phyloP scores from a whole-genome alignment of 2,888 invertebrate genomes.

The Microdon myrmicae region DNA sequence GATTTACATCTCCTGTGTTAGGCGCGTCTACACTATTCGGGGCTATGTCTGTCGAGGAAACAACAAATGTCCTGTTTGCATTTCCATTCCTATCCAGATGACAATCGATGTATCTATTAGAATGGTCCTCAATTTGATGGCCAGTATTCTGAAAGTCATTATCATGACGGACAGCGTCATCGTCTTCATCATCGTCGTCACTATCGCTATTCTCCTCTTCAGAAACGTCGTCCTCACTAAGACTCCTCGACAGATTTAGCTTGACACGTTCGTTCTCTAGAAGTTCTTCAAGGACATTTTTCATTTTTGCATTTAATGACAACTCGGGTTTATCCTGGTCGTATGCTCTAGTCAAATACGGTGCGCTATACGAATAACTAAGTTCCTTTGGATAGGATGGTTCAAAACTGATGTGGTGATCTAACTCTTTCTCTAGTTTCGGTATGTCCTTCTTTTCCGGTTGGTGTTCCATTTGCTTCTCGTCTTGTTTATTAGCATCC shows the following conservation, averaged over 20 bases:
- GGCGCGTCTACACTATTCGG: neutral
- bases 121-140: neutral
- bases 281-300: slow-evolving; percentile 67
- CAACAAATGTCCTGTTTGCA: slow-evolving; percentile 60
- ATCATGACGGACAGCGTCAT: slow-evolving; percentile 48
- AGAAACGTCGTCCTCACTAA: slow-evolving; percentile 59
- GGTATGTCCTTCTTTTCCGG: neutral
- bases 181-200: slow-evolving; percentile 55
- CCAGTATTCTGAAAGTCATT: slow-evolving; percentile 24
- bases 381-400: slow-evolving; percentile 28
- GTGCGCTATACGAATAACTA: slow-evolving; percentile 23
- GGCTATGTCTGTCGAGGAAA: slow-evolving; percentile 13
- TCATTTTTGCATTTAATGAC: slow-evolving; percentile 68
- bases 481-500: slow-evolving; percentile 18
- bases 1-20: slow-evolving; percentile 30
- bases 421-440: slow-evolving; percentile 2
- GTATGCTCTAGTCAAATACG: slow-evolving; percentile 17
- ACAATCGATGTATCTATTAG: slow-evolving; percentile 29
- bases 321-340: slow-evolving; percentile 51
- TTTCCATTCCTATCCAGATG: slow-evolving; percentile 57
- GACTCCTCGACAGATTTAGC: slow-evolving; percentile 67
- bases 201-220: slow-evolving; percentile 48
- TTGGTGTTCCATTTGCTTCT: slow-evolving; percentile 38
- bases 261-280: slow-evolving; percentile 66
- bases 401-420: neutral